These are phyloP conservation scores for Pollachius pollachius DNA, from an alignment of 2,113 vertebrate genomes.

Conservation along the genomic window DNA sequence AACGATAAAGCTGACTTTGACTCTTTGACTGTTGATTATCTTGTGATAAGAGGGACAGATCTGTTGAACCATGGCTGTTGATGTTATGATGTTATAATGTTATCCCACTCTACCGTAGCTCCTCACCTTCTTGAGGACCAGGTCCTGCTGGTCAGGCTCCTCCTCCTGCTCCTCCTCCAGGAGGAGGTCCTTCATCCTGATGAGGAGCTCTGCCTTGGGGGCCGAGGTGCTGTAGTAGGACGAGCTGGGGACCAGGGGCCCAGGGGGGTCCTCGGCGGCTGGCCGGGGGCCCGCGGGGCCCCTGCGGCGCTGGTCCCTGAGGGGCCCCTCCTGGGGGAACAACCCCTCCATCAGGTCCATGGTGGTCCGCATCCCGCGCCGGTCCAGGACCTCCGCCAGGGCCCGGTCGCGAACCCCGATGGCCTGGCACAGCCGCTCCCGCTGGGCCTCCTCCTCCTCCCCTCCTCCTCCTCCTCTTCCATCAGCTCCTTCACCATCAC, in stretches of 20 bases:
- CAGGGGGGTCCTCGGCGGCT: constrained; percentile 64
- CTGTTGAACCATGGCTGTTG: too few relatives aligned
- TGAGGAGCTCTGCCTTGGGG: constrained; percentile 91
- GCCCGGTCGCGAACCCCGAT: constrained; percentile 90
- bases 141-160: constrained; percentile 78
- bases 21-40: too few relatives aligned
- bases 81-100: too few relatives aligned
- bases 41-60: too few relatives aligned
- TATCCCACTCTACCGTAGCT: too few relatives aligned
- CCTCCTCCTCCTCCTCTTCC: neutral
- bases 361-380: constrained; percentile 86
- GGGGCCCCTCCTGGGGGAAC: constrained; percentile 82
- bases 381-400: constrained; percentile 88
- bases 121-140: constrained; percentile 90
- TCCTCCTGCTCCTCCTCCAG: constrained; percentile 71
- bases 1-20: too few relatives aligned
- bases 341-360: constrained; percentile 97
- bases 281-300: constrained; percentile 71
- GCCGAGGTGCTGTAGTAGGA: constrained; percentile 93
- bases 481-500: too few relatives aligned
- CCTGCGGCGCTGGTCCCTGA: constrained; percentile 80
- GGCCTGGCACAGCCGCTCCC: constrained; percentile 86
- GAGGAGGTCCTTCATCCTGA: constrained; percentile 94
- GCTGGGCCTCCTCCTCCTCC: constrained; percentile 82
- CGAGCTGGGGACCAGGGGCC: constrained; percentile 84